Evolutionary conservation across 1,140 invertebrate species (phyloP), one percentile per base, ranked within the genome.

Genomic region (Pseudomyrmex pallidus): DNA sequence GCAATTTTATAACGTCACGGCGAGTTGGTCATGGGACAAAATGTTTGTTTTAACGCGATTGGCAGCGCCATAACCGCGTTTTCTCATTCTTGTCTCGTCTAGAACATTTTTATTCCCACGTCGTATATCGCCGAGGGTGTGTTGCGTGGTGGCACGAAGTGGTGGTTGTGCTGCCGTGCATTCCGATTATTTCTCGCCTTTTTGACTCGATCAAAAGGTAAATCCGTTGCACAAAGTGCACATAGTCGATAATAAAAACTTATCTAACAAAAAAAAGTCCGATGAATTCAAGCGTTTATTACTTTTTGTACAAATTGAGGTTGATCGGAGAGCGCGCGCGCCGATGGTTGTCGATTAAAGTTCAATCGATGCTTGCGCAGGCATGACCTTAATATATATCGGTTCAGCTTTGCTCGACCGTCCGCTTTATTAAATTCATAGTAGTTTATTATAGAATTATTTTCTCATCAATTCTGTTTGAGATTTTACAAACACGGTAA

Each of bases 1-100:
- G 76, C 70, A 88, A 88, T 87, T 88, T 85, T 85, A 66, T 78
- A 78, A 20, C 68, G 74, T 64, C 56, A 74, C 72, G 57, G 62
- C 84, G 63, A 73, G 48, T 64, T 62, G 35, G n/a, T 62, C 72
- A 35, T 35, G 62, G 44, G 48, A 61, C 64, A 70, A 87, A 89
- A 85, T 80, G 80, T 84, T 90, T 89, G 87, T 89, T 87, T 89
- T 86, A 86, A 89, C 86, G 72, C 66, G 78, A 66, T 63, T 12
- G 61, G 63, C 78, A 57, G 77, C 35, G 35, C 50, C 48, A 62
- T 76, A 54, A 68, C 70, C 59, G 1, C 44, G 20, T 56, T 17
- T 5, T 56, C 35, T 44, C 54, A 2, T 22, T 70, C 35, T 57
- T 57, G 35, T 57, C 44, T 13, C 50, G 15, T 50, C 54, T 20